These are phyloP conservation scores for Nematostella vectensis DNA, from an alignment of 92 coral and sea anemone species.

Conservation along the genomic window DNA sequence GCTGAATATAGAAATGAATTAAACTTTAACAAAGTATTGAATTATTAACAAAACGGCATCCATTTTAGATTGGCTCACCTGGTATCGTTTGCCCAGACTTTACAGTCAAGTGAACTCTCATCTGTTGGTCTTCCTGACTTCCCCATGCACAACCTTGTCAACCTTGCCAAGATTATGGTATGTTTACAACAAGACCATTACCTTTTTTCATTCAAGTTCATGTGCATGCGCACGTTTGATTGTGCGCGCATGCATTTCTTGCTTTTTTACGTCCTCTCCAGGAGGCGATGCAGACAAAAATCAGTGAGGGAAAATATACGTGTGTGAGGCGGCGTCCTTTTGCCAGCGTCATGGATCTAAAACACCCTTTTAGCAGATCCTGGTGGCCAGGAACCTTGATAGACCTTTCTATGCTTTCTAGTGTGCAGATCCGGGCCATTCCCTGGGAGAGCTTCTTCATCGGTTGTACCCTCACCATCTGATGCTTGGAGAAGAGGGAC, in stretches of 20 bases:
- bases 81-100: constrained; percentile 86
- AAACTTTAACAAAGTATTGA: no score
- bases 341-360: no score
- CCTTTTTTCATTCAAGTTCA: no score
- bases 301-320: no score
- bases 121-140: constrained; percentile 94
- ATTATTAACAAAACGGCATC: background rate
- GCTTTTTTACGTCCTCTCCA: background rate
- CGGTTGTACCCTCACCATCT: constrained; percentile 79
- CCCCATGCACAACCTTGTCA: constrained; percentile 78
- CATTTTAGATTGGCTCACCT: constrained; percentile 59
- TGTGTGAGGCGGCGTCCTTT: no score
- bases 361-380: no score
- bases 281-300: no score
- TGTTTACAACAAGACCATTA: constrained; percentile 6
- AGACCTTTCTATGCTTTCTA: no score
- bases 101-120: constrained; percentile 89
- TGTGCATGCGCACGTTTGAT: no score
- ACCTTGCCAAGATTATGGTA: constrained; percentile 80
- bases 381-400: no score
- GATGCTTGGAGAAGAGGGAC: constrained; percentile 73
- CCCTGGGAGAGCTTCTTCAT: constrained; percentile 59
- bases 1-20: no score
- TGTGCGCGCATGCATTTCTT: no score
- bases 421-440: constrained; percentile 49